Evolutionary conservation across 2,797 vertebrate genomes (phyloP).

Genomic region (Phyllotis vaccarum): DNA sequence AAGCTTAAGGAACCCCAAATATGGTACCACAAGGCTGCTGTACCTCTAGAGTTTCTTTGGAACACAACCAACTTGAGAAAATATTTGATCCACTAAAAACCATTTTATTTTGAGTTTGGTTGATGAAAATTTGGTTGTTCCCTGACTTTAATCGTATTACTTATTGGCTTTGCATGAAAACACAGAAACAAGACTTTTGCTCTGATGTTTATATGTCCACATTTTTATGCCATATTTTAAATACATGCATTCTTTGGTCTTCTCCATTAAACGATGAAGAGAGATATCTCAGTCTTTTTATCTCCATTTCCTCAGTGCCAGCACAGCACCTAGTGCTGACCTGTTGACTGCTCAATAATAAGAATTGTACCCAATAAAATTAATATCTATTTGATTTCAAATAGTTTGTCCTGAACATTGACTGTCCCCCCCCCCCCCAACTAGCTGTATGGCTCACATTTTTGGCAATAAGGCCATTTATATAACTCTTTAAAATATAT

Average conservation of each 20-base stretch:
- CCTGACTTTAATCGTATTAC: not conserved
- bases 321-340: not conserved
- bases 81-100: constrained; percentile 32
- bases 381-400: not conserved
- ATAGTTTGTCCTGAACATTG: not conserved
- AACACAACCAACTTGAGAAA: not conserved
- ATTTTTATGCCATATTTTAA: not conserved
- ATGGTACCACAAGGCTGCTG: not conserved
- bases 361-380: not conserved
- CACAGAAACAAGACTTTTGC: not conserved
- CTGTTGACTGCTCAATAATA: not conserved
- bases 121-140: not conserved
- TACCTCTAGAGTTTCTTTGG: not conserved
- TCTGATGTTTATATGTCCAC: too few species aligned
- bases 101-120: not conserved
- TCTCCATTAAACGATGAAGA: not conserved
- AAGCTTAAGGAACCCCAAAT: not conserved
- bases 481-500: not conserved
- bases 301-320: not conserved
- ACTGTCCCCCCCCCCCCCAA: not conserved
- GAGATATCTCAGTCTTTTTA: not conserved
- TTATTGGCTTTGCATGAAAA: not conserved
- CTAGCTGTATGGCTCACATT: not conserved
- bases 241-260: not conserved
- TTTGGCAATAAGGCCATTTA: not conserved